Evolutionary conservation across 2,888 invertebrate species (phyloP).

Genomic region (Mimachlamys varia): DNA sequence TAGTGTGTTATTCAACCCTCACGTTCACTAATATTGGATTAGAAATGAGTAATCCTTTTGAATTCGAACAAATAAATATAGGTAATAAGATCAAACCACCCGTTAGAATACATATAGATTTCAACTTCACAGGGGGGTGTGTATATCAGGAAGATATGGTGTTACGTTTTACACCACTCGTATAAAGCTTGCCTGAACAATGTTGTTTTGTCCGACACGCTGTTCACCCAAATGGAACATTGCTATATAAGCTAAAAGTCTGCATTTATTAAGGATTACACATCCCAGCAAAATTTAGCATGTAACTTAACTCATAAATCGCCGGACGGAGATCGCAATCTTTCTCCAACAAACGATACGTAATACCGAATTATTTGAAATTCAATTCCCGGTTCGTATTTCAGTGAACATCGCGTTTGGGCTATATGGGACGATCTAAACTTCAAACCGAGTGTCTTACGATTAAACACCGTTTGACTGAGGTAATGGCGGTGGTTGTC

Average conservation of each 20-base stretch:
- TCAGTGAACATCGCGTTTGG: neutral
- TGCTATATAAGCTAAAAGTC: constrained; percentile 13
- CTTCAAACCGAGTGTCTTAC: neutral
- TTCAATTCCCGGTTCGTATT: constrained; percentile 23
- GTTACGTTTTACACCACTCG: neutral
- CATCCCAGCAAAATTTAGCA: neutral
- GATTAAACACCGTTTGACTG: constrained; percentile 4
- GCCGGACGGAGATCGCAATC: neutral
- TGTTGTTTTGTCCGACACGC: neutral
- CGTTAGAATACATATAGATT: constrained; percentile 10
- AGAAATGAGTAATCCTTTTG: constrained; percentile 13
- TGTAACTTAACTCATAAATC: constrained; percentile 13
- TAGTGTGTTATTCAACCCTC: neutral
- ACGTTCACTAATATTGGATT: neutral
- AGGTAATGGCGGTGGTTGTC: neutral
- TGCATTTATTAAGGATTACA: constrained; percentile 3
- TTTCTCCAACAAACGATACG: neutral
- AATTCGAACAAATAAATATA: constrained; percentile 1
- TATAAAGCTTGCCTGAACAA: neutral
- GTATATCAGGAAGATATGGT: neutral
- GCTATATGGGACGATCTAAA: neutral
- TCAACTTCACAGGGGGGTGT: neutral
- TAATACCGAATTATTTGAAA: constrained; percentile 12
- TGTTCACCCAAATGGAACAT: neutral
- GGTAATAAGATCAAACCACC: neutral